Base-by-base conservation (phyloP, 2,113 vertebrate genomes). In the Podocnemis expansa region DNA sequence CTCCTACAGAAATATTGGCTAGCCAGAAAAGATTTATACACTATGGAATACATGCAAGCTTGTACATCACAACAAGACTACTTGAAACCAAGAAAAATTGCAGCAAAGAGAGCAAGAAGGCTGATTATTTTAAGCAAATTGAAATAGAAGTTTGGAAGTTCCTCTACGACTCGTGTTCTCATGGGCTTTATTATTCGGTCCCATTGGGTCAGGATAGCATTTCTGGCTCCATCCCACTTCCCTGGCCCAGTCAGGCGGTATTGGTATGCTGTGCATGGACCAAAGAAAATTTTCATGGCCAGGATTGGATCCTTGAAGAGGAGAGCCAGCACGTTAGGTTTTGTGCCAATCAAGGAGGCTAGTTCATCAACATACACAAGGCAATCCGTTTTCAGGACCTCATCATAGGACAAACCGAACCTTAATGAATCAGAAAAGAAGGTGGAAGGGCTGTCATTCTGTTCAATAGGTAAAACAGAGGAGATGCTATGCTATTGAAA, bases 171-270 rank as follows among this genome's bases (percentile, higher is more conserved):
- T 34, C 97, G 96, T 0, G 98, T 99, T 97, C 97, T 98, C 5
- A 98, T 97, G 41, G 97, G 98, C 58, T 98, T 95, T 86, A 96
- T 5, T 10, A 98, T 89, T 9, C 98, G 96, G 47, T 99, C 98
- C 99, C 98, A 98, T 96, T 99, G 98, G 19, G 97, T 98, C 84
- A 99, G 80, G 96, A 99, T 99, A 85, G 99, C 98, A 73, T 98
- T 96, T 41, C 98, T 98, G 56, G 99, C 99, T 52, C 98, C 99
- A 0, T 98, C 86, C 99, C 99, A 99, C 84, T 85, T 90, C 17
- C 99, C 98, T 0, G 99, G 98, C 1, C 99, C 99, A 34, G 19
- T 87, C 84, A 99, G 95, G 1, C 98, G 97, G 94, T 98, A 99
- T 96, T 99, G 99, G 97, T 98, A 99, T 0, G 99, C 96, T 0